Evolutionary conservation across 2,797 vertebrate species (phyloP).

Genomic region (Lemur catta): DNA sequence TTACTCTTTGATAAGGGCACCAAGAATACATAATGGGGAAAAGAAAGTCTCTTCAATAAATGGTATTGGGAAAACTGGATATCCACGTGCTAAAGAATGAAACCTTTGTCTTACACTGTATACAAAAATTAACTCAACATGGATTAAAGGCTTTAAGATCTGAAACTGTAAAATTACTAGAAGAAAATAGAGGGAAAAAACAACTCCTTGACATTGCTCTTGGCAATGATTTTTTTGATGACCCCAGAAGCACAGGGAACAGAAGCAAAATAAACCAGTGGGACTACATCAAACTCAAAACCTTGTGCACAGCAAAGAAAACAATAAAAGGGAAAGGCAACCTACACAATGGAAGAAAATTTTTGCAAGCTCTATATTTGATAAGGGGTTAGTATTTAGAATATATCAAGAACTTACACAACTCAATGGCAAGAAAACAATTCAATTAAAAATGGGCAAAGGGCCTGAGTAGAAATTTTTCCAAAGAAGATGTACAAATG

Average conservation of each 20-base stretch:
- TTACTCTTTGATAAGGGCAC: no score
- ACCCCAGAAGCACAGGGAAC: not conserved
- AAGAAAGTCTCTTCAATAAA: no score
- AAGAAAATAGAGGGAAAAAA: not conserved
- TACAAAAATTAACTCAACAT: no score
- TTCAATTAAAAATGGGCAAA: not conserved
- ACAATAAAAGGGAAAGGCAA: not conserved
- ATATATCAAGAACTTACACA: not conserved
- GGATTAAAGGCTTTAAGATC: not conserved
- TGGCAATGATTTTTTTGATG: not conserved
- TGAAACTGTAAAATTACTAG: not conserved
- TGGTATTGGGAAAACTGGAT: no score
- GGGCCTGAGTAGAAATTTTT: not conserved
- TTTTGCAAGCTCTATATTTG: not conserved
- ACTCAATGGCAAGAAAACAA: not conserved
- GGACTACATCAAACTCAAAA: not conserved
- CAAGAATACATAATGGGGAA: no score
- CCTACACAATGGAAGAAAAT: not conserved
- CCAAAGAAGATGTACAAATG: not conserved
- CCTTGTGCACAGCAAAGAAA: not conserved
- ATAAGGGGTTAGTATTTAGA: not conserved
- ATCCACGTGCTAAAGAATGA: no score
- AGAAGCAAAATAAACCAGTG: not conserved
- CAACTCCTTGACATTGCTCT: not conserved
- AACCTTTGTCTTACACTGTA: no score